A percentile compares a stretch with the other conserved stretches of the same genome.
phyloP scores from a whole-genome alignment of 2,797 vertebrate species.

The Anisognathus igniventris region DNA sequence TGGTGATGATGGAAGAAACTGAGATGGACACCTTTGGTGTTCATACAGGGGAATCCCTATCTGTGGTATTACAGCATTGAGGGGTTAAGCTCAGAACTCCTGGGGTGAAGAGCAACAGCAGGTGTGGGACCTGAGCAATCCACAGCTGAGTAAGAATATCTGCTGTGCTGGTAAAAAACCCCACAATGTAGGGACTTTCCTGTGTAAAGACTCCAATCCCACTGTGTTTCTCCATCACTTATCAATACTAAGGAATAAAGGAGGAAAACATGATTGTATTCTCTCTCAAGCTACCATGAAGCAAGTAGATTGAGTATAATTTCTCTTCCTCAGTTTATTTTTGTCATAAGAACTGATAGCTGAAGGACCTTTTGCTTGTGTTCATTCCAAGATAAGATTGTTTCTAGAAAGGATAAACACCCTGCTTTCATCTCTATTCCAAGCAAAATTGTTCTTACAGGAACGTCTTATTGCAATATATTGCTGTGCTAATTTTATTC shows the following conservation, averaged over 20 bases:
- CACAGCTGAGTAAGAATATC: not conserved
- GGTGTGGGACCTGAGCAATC: not conserved
- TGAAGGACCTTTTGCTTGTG: not conserved
- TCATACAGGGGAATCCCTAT: fast-evolving
- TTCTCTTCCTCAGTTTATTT: not conserved
- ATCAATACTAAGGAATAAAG: not conserved
- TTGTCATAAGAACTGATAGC: not conserved
- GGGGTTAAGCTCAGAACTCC: not conserved
- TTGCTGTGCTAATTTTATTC: not conserved
- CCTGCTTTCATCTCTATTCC: not conserved
- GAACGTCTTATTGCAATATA: not conserved
- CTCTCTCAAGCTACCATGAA: not conserved
- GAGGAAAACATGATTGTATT: not conserved
- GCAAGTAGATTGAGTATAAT: not conserved
- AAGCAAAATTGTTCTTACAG: not conserved
- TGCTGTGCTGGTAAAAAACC: not conserved
- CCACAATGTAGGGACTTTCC: not conserved
- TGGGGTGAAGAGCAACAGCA: not conserved
- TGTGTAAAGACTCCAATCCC: not conserved
- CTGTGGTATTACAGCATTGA: not conserved
- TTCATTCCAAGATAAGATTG: not conserved
- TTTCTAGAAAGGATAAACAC: not conserved
- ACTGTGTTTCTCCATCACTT: not conserved
- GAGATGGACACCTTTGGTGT: not conserved
- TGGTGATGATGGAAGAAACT: not conserved